Percentiles rank a stretch among this genome's conserved stretches.
Conservation (phyloP, 2,888 invertebrate genomes). For the Trichacis sp. region DNA sequence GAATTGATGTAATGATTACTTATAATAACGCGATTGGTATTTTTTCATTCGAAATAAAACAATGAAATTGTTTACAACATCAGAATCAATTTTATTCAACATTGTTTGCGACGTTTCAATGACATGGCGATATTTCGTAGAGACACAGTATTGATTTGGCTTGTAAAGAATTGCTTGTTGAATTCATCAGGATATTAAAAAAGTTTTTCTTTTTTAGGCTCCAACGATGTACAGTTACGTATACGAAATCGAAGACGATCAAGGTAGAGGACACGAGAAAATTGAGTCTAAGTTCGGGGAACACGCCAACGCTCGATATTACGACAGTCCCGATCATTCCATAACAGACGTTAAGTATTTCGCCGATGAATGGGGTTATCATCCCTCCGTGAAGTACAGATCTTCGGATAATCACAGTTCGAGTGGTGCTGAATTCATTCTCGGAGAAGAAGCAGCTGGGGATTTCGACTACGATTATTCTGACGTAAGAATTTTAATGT, state of each 20-base stretch:
- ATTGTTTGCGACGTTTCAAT: too few relatives aligned
- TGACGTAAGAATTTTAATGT: constrained; percentile 14
- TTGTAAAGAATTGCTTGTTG: too few relatives aligned
- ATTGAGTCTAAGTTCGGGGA: constrained; percentile 50
- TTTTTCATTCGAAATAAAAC: too few relatives aligned
- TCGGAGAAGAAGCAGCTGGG: constrained; percentile 73
- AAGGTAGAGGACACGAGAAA: constrained; percentile 50
- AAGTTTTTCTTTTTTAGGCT: constrained; percentile 44
- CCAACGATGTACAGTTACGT: constrained; percentile 50
- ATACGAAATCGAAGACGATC: constrained; percentile 49
- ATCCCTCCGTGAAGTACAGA: constrained; percentile 74
- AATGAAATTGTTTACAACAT: too few relatives aligned
- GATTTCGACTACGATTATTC: constrained; percentile 61
- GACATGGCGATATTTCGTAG: too few relatives aligned
- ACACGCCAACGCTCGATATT: constrained; percentile 53
- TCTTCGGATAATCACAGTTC: constrained; percentile 70
- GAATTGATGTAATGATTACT: too few relatives aligned
- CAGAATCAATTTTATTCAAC: too few relatives aligned
- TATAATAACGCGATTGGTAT: too few relatives aligned
- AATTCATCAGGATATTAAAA: not conserved
- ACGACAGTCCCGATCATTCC: constrained; percentile 51
- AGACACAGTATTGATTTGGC: too few relatives aligned
- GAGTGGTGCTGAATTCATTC: constrained; percentile 71
- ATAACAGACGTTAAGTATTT: constrained; percentile 72
- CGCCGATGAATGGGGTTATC: constrained; percentile 76